A percentile compares a stretch with the other conserved stretches of the same genome.
Evolutionary conservation across 2,888 invertebrate species (phyloP).

Genomic region (Falcaria lacertinaria): DNA sequence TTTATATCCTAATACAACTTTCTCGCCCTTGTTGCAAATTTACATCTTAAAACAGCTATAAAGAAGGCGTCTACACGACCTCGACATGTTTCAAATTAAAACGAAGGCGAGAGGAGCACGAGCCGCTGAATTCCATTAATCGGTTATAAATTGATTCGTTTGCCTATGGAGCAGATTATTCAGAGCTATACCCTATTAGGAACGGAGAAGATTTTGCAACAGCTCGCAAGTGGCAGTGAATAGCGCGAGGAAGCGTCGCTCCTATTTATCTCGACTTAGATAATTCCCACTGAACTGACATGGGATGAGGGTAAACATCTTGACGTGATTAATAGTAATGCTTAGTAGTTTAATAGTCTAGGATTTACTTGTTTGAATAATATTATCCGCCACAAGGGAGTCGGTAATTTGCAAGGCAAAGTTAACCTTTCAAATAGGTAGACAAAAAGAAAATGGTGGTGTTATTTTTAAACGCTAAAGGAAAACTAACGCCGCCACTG

Average conservation of each 20-base stretch:
- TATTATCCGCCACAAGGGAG: slow-evolving; percentile 41
- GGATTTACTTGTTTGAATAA: slow-evolving; percentile 68
- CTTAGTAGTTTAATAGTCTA: slow-evolving; percentile 70
- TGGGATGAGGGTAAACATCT: slow-evolving; percentile 74
- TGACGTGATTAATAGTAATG: slow-evolving; percentile 75
- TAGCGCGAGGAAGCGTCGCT: slow-evolving; percentile 45
- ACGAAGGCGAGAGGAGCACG: slow-evolving; percentile 14
- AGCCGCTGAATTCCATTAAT: slow-evolving; percentile 38
- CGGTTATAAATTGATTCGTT: slow-evolving; percentile 53
- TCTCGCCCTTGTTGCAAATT: slow-evolving; percentile 47
- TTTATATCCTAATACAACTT: slow-evolving; percentile 48
- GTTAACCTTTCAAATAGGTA: slow-evolving; percentile 14
- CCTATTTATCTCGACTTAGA: slow-evolving; percentile 68
- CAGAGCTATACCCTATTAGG: slow-evolving; percentile 41
- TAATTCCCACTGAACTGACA: slow-evolving; percentile 66
- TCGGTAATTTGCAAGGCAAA: slow-evolving; percentile 41
- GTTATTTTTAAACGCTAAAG: slow-evolving; percentile 13
- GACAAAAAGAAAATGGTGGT: neutral
- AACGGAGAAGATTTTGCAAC: slow-evolving; percentile 47
- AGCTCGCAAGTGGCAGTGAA: slow-evolving; percentile 40
- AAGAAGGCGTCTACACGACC: slow-evolving; percentile 19
- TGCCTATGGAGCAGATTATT: slow-evolving; percentile 39
- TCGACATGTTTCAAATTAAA: slow-evolving; percentile 23
- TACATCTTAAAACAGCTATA: slow-evolving; percentile 43
- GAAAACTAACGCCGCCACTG: slow-evolving; percentile 11